Evolutionary conservation across 92 coral and sea anemone species (phyloP), one percentile per base, ranked within the genome.

Genomic region (Zoanthus sociatus): DNA sequence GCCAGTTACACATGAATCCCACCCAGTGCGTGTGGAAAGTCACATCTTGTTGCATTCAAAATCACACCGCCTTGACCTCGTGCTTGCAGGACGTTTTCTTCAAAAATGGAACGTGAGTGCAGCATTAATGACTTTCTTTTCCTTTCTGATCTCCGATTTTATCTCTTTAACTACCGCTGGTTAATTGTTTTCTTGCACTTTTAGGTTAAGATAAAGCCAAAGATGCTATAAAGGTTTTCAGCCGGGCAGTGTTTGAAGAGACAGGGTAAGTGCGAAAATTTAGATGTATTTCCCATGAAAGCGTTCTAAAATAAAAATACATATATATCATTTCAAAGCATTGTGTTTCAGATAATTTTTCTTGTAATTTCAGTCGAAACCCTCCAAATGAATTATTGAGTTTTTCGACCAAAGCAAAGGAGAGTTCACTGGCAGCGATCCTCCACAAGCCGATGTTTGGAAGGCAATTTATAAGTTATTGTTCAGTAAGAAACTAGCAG

Each of bases 11-110:
- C 73, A 53, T 72, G 77, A 72, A 72, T 33, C 51, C 77, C 50
- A 72, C 77, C 77, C 51, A 72, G 77, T 72, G 77, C 53, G 54
- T 7, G 51, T 37, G 55, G 51, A 72, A 72, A 72, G 53, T 42
- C 73, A 69, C 73, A 16, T 69, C 45, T 69, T 3, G 17, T 31
- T 14, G 45, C 44, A 13, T 69, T 44, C 44, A 33, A 69, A 69
- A 69, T 69, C 73, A 20, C 42, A 69, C 44, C 73, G 73, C 73
- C 73, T 69, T 30, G 73, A 69, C 73, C 73, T 69, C 73, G 73
- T 69, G 73, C 44, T 26, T 14, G 73, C 14, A 26, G 26, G 26
- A 26, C 26, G 26, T 26, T 26, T 26, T 26, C 42, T 26, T 26
- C 5, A 16, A 44, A 44, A 44, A 72, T 33, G 50, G 77, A 72